Base-by-base conservation (phyloP, 2,888 invertebrate genomes). In the Seladonia tumulorum region DNA sequence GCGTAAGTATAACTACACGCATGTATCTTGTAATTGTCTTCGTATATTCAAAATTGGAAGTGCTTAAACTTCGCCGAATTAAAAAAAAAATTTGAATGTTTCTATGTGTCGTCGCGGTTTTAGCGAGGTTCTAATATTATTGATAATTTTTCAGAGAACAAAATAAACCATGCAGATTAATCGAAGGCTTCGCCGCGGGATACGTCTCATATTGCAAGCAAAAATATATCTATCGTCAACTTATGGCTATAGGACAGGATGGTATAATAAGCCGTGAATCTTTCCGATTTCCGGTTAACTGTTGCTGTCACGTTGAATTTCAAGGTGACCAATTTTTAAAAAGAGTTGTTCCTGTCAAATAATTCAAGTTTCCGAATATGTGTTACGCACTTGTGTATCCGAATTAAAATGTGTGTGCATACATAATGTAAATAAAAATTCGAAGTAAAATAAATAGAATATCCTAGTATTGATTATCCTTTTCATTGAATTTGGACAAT, bases 271-370 rank as follows among this genome's bases (percentile, higher is more conserved):
- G 94, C 5, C 95, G 95, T 16, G 96, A 96, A 83, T 93, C 95
- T 8, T 96, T 97, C 86, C 95, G 95, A 90, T 95, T 98, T 82
- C 98, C 98, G 2, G 97, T 97, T 25, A 97, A 97, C 90, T 98
- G 98, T 93, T 97, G 97, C 79, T 98, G 98, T 92, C 95, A 96
- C 70, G 90, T 96, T 57, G 60, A 85, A 53, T 89, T 89, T 47
- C 45, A 47, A 45, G 66, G 45, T 18, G 76, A 70, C 2, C n/a
- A 14, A 72, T 84, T 82, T 49, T 63, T 76, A 8, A 72, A 14
- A 10, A 66, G 45, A 1, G 14, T 66, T 18, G 8, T 14, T 29
- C 5, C 2, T 1, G 7, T 5, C 1, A 16, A 42, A 60, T 77
- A 49, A 74, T 2, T 16, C 29, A 14, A 16, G 2, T 7, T 3